These are phyloP conservation scores for Oppia nitens DNA, from an alignment of 1,140 invertebrate species.

Conservation along the genomic window DNA sequence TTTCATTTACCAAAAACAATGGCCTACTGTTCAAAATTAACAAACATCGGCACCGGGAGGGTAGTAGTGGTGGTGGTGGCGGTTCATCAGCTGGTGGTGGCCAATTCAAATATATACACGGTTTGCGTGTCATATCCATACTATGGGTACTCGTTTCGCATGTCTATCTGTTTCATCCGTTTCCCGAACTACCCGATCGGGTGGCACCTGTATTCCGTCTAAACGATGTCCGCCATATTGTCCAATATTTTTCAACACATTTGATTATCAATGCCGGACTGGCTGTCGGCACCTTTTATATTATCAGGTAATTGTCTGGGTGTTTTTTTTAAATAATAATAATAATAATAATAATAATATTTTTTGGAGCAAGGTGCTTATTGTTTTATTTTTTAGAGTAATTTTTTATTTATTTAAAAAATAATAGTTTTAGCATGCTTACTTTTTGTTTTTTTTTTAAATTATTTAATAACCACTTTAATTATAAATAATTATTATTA, in stretches of 20 bases:
- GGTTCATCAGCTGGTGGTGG: not conserved
- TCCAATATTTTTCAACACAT: not conserved
- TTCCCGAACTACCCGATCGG: not conserved
- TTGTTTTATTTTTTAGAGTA: no score
- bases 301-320: conserved; percentile 1
- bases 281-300: conserved; percentile 8
- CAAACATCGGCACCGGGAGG: not conserved
- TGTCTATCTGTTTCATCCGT: conserved; percentile 6
- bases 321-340: not conserved
- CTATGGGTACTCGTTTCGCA: conserved; percentile 3
- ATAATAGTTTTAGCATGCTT: no score
- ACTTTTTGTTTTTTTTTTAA: no score
- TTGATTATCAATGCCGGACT: conserved; percentile 6
- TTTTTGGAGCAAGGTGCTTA: no score
- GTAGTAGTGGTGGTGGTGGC: not conserved
- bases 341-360: not conserved
- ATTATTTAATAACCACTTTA: no score
- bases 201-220: not conserved
- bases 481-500: no score
- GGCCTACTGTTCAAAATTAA: conserved; percentile 1
- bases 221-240: not conserved
- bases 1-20: not conserved
- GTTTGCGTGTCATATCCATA: conserved; percentile 1
- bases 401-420: no score
- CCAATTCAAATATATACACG: conserved; percentile 12